Base-by-base conservation (phyloP, 2,113 vertebrate species). In the Mormyrus lacerda region DNA sequence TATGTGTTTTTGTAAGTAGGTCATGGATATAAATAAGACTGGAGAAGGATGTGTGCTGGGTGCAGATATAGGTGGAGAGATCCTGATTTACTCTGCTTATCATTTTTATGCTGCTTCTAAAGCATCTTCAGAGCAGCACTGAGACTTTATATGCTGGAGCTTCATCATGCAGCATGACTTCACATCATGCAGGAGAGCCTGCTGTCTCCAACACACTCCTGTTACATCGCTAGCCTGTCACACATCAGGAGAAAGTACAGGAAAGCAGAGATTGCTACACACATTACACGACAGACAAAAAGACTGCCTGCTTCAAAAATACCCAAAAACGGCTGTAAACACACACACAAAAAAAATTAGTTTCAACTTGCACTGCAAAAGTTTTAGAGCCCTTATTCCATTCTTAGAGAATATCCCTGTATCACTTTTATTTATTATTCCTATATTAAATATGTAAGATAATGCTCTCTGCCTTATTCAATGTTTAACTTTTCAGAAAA, bases 1-100 rank as follows among this genome's bases (percentile, higher is more conserved):
- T 21, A 39, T 27, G n/a, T 31, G 27, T 50, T 15, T 50, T 82
- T 27, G 9, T 53, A 87, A 87, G 50, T 87, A 42, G 85, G 85
- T 87, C 85, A 87, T 15, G 6, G 50, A 35, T 87, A 87, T 87
- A 55, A 87, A 87, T 87, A 87, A 9, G 50, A 31, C 47, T 19
- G 27, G 27, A 47, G 21, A 47, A 47, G 50, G 31, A 27, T 51
- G 47, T 87, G 85, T 21, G 31, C 85, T 35, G 31, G 31, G 50
- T 9, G 55, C 31, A 53, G 19, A 87, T 87, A 17, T 27, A 85
- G 47, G 82, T 84, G 44, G 1, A 47, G 82, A 11, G n/a, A 45
- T 13, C 6, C 39, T 47, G 1, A 47, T 84, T 11, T 42, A 47
- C 42, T 31, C 9, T 69, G 61, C 10, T 45, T 84, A 45, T 47